Percentiles rank a stretch among this genome's conserved stretches.
phyloP scores from a whole-genome alignment of 2,113 vertebrate species.

The Trematocara marginatum region DNA sequence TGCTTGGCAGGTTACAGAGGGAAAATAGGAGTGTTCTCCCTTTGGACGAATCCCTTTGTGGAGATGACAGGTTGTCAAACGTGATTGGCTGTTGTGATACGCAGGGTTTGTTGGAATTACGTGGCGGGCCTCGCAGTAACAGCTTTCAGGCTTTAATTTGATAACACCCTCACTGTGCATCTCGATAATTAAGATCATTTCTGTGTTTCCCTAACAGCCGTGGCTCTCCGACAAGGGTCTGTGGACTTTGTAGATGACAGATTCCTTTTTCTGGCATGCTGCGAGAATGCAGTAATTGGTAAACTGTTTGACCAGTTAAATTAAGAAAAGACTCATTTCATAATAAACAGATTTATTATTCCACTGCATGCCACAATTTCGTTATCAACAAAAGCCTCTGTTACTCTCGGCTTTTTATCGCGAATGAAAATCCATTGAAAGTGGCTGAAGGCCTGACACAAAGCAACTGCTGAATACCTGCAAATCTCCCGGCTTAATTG shows the following conservation, averaged over 20 bases:
- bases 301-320: constrained; percentile 53
- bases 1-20: constrained; percentile 8
- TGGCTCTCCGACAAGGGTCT: background rate
- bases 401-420: constrained; percentile 55
- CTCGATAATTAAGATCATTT: constrained; percentile 25
- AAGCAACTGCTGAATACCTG: constrained; percentile 66
- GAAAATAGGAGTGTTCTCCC: background rate
- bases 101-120: background rate
- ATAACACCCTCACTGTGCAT: background rate
- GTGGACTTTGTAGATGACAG: constrained; percentile 12
- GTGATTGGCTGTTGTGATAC: background rate
- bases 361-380: constrained; percentile 14
- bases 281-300: constrained; percentile 34
- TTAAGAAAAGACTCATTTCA: constrained; percentile 53
- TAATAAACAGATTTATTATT: constrained; percentile 59
- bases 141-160: background rate
- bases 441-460: constrained; percentile 62
- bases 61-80: background rate
- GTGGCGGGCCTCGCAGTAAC: background rate
- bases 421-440: constrained; percentile 63
- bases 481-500: constrained; percentile 78
- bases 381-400: constrained; percentile 60
- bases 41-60: background rate
- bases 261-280: constrained; percentile 10
- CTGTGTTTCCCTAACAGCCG: background rate